Percentiles rank a stretch among this genome's conserved stretches.
phyloP scores from a whole-genome alignment of 2,113 vertebrate species.

The Ictalurus furcatus region DNA sequence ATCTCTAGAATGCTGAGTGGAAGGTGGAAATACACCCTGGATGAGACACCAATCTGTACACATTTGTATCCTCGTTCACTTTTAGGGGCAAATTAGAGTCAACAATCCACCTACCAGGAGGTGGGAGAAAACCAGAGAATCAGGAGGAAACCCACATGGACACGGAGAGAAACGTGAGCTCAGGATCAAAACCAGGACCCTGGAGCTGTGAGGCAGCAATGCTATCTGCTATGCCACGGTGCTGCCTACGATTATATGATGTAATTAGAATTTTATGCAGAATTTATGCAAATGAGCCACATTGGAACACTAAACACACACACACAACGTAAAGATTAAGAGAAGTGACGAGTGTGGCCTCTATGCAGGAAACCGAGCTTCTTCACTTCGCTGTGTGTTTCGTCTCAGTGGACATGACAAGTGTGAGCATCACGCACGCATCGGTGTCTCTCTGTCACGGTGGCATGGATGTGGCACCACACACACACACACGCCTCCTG shows the following conservation, averaged over 20 bases:
- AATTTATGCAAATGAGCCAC: constrained; percentile 3
- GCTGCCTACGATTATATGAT: not conserved
- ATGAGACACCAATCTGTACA: not conserved
- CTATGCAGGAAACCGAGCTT: constrained; percentile 41
- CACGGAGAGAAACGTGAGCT: not conserved
- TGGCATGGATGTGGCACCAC: constrained; percentile 45
- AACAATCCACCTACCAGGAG: not conserved
- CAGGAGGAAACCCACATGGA: not conserved
- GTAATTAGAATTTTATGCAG: not conserved
- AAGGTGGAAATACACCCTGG: not conserved
- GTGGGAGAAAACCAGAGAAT: not conserved
- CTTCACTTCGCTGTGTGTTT: constrained; percentile 63
- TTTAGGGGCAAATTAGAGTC: not conserved
- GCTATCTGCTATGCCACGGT: not conserved
- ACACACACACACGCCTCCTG: constrained; percentile 61
- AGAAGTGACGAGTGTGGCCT: not conserved
- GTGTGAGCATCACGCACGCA: constrained; percentile 44
- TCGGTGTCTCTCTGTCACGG: constrained; percentile 64
- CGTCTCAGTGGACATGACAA: constrained; percentile 75
- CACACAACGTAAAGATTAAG: not conserved
- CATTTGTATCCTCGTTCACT: not conserved
- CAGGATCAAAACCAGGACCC: not conserved
- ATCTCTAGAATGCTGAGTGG: not conserved
- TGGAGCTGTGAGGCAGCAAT: not conserved
- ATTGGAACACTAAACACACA: not conserved